Conservation (phyloP, 2,113 vertebrate genomes). For the Dasypus novemcinctus region DNA sequence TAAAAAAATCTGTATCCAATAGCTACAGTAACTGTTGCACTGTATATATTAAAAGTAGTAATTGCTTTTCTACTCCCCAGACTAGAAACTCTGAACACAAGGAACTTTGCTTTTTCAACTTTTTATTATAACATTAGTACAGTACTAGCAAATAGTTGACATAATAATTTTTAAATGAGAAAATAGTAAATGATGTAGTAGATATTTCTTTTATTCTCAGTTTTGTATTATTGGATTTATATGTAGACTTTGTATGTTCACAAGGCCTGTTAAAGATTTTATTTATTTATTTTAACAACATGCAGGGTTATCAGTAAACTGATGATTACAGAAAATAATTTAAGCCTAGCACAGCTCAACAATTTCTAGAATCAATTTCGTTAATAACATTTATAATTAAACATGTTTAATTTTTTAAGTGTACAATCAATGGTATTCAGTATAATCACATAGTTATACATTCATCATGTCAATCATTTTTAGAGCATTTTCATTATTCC, state of each 20-base stretch:
- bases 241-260: background rate
- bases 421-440: too few relatives aligned
- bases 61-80: background rate
- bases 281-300: background rate
- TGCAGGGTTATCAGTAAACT: background rate
- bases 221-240: background rate
- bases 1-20: background rate
- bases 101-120: background rate
- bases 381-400: constrained; percentile 58
- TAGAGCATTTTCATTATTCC: too few relatives aligned
- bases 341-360: constrained; percentile 7
- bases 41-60: background rate
- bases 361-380: constrained; percentile 47
- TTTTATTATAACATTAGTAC: background rate
- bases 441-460: too few relatives aligned
- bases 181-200: background rate
- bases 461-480: too few relatives aligned
- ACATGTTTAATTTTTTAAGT: constrained; percentile 39
- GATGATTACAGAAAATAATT: constrained; percentile 26
- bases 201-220: background rate
- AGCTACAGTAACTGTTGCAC: background rate
- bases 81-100: background rate
- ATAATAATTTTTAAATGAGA: background rate
- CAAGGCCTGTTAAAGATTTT: background rate
- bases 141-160: background rate